A percentile compares a stretch with the other conserved stretches of the same genome.
Conservation (phyloP, 2,888 invertebrate genomes). For the Crepidodera aurea region DNA sequence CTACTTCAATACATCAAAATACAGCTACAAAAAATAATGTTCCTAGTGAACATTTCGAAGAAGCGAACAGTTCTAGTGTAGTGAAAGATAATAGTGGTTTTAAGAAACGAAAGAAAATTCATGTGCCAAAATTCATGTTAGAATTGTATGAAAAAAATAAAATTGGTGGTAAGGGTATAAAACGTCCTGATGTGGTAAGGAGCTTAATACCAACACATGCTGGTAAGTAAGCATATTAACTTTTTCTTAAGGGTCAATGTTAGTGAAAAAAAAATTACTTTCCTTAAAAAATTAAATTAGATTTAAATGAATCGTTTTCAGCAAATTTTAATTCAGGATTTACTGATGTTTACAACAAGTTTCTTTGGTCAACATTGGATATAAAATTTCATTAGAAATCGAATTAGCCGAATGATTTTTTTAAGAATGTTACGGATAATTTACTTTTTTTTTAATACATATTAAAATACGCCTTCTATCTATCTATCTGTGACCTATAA, state of each 20-base stretch:
- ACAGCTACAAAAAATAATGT: slow-evolving; percentile 30
- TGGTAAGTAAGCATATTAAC: slow-evolving; percentile 54
- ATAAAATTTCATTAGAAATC: no score
- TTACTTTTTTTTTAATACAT: no score
- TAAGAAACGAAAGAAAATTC: slow-evolving; percentile 45
- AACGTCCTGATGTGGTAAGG: slow-evolving; percentile 55
- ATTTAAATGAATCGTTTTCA: slow-evolving; percentile 4
- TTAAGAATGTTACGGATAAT: no score
- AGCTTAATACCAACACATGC: slow-evolving; percentile 58
- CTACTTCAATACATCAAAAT: slow-evolving; percentile 44
- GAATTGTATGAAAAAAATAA: slow-evolving; percentile 58
- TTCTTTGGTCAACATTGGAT: no score
- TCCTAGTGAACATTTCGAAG: slow-evolving; percentile 5
- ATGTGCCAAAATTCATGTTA: slow-evolving; percentile 60
- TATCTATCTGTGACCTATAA: no score
- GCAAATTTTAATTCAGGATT: background rate
- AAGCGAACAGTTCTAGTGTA: background rate
- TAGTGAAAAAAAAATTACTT: no score
- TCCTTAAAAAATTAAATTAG: no score
- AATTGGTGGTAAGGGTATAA: slow-evolving; percentile 41
- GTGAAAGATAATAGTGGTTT: slow-evolving; percentile 18
- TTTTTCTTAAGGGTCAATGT: no score
- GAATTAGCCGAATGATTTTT: no score
- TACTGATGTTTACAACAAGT: no score
- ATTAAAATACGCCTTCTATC: no score